Percentiles rank a stretch among this genome's conserved stretches.
These are phyloP conservation scores for Himalopsyche phryganea DNA, from an alignment of 1,140 invertebrate genomes.

Conservation along the genomic window DNA sequence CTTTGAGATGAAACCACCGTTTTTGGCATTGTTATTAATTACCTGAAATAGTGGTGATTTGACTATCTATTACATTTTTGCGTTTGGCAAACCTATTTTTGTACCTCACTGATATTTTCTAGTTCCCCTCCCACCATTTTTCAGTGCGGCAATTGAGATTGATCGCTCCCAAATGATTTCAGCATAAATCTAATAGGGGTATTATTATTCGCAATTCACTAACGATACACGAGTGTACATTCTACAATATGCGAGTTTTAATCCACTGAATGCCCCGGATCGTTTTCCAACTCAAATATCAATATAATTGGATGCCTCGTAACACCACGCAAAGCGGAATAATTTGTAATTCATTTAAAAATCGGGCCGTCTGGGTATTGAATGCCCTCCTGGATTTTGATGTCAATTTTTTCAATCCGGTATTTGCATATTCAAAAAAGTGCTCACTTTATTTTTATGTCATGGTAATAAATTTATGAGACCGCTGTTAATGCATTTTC, in stretches of 20 bases:
- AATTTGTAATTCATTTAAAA: constrained; percentile 20
- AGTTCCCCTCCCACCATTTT: neutral
- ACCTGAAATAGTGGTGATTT: too few relatives aligned
- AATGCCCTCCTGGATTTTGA: too few relatives aligned
- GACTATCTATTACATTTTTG: too few relatives aligned
- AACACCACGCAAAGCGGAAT: constrained; percentile 8
- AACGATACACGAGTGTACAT: constrained; percentile 22
- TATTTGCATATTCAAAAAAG: too few relatives aligned
- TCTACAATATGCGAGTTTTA: constrained; percentile 18
- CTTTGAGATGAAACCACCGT: too few relatives aligned
- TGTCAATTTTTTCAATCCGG: neutral
- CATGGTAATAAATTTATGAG: too few relatives aligned
- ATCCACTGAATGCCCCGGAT: constrained; percentile 10
- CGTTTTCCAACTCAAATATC: constrained; percentile 12
- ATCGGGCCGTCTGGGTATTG: neutral
- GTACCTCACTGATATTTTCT: too few relatives aligned
- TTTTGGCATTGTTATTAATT: too few relatives aligned
- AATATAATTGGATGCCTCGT: constrained; percentile 19
- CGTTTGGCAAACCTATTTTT: too few relatives aligned
- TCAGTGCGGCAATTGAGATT: constrained; percentile 30
- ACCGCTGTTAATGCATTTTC: too few relatives aligned
- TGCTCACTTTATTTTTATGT: too few relatives aligned
- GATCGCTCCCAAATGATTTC: constrained; percentile 34
- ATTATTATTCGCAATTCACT: constrained; percentile 21
- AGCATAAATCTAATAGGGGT: constrained; percentile 33